Base-by-base conservation (phyloP, 2,888 invertebrate genomes). In the Macaria liturata region DNA sequence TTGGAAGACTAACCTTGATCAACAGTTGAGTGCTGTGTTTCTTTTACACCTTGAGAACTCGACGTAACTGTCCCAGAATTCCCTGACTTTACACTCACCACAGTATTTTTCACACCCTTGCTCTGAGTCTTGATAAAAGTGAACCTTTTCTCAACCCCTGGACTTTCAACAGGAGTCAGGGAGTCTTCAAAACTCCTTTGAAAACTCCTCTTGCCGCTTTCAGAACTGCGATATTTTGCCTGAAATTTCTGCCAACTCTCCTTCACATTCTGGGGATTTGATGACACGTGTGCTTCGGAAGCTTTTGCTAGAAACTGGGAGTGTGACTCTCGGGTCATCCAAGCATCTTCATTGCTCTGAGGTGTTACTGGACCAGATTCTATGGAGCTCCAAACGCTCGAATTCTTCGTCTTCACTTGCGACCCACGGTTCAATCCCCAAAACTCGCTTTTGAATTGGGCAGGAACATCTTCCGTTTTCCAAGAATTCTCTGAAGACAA, bases 241-340 rank as follows among this genome's bases (percentile, higher is more conserved):
- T 30, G 31, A 40, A 32, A 32, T 20, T 20, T 34, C 34, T 44
- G 20, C 9, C 4, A 32, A 32, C 9, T 32, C 3, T 40, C 32
- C 40, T 40, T n/a, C 30, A 31, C 40, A 40, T n/a, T 3, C 4
- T 31, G 4, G n/a, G 30, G 1, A 1, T 32, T 9, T 1, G 30
- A 34, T 4, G 9, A 32, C 7, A 32, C 20, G 4, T 40, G 32
- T 3, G 32, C 32, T 43, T 32, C 42, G 0, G 42, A 32, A 34
- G 50, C 6, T 34, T 32, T 43, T 8, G 34, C 20, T 4, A 32
- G 43, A 34, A 50, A 51, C 45, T 51, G 0, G n/a, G 31, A 7
- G 34, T 39, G 51, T 7, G 51, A 45, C 4, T 45, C 45, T 4
- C 30, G 51, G n/a, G 45, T 44, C 44, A 9, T 9, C 51, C 45